Percentiles rank a stretch among this genome's conserved stretches.
phyloP scores from a whole-genome alignment of 1,140 invertebrate species.

The Diachasma alloeum region DNA sequence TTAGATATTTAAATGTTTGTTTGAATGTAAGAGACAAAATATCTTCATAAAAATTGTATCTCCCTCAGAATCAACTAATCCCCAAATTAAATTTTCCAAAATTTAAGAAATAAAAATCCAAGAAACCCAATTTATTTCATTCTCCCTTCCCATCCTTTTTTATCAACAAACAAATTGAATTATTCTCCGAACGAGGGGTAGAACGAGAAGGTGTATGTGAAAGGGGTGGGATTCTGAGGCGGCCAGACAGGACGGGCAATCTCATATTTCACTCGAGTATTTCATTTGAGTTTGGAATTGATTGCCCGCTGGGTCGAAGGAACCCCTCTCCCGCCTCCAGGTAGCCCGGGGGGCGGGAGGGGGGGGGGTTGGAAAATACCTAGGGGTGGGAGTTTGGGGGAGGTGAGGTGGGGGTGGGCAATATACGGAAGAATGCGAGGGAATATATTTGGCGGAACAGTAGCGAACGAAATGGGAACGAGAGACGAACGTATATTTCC shows the following conservation, averaged over 20 bases:
- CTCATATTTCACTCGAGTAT: constrained; percentile 40
- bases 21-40: no score
- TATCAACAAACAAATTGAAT: constrained; percentile 19
- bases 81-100: no score
- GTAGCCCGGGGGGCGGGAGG: background rate
- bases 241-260: constrained; percentile 32
- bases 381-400: background rate
- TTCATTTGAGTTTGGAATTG: constrained; percentile 40
- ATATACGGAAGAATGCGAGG: constrained; percentile 17
- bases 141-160: background rate
- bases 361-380: background rate
- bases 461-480: constrained; percentile 32
- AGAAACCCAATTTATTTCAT: background rate
- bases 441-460: constrained; percentile 26
- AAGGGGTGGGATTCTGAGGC: constrained; percentile 3
- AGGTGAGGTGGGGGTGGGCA: background rate
- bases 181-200: background rate
- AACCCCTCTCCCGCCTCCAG: background rate
- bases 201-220: background rate
- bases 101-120: no score
- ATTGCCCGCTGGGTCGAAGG: constrained; percentile 27
- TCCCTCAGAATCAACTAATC: no score
- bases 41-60: no score
- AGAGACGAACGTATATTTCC: constrained; percentile 50
- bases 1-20: no score